A percentile compares a stretch with the other conserved stretches of the same genome.
Conservation (phyloP, 2,797 vertebrate genomes). For the Gadopsis bispinosus region DNA sequence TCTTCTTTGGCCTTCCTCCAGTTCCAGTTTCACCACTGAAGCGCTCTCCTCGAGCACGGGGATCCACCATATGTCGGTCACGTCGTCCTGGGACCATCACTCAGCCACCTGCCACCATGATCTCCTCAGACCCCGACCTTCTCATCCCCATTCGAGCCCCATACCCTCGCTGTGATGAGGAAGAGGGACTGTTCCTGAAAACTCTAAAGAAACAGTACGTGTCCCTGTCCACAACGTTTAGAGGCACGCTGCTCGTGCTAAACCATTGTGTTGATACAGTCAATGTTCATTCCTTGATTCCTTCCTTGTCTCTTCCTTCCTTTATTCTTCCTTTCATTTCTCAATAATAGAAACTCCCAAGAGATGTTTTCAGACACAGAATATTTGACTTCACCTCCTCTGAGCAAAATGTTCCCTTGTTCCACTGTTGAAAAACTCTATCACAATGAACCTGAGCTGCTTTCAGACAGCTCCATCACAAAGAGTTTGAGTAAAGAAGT, state of each 20-base stretch:
- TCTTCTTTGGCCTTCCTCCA: conserved; percentile 47
- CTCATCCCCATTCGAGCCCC: conserved; percentile 91
- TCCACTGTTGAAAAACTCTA: conserved; percentile 75
- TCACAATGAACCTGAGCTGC: conserved; percentile 70
- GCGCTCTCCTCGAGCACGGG: conserved; percentile 85
- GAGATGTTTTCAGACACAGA: conserved; percentile 91
- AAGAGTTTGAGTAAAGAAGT: conserved; percentile 71
- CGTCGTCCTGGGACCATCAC: conserved; percentile 86
- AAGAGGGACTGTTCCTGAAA: conserved; percentile 90
- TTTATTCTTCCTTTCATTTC: conserved; percentile 24
- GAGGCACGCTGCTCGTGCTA: background rate
- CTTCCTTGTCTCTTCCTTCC: background rate
- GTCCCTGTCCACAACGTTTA: conserved; percentile 3
- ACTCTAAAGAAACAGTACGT: conserved; percentile 93
- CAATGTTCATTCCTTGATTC: conserved; percentile 10
- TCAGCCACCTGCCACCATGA: conserved; percentile 81
- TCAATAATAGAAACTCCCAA: conserved; percentile 87
- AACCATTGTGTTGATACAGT: background rate
- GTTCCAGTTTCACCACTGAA: conserved; percentile 87
- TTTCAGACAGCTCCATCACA: conserved; percentile 59
- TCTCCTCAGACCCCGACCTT: conserved; percentile 93
- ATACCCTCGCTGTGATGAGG: conserved; percentile 89
- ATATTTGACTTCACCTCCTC: conserved; percentile 84
- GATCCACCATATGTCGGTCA: conserved; percentile 89
- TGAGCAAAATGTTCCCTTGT: conserved; percentile 87